Conservation (phyloP, 2,888 invertebrate genomes). For the Acanthacorydalis orientalis region DNA sequence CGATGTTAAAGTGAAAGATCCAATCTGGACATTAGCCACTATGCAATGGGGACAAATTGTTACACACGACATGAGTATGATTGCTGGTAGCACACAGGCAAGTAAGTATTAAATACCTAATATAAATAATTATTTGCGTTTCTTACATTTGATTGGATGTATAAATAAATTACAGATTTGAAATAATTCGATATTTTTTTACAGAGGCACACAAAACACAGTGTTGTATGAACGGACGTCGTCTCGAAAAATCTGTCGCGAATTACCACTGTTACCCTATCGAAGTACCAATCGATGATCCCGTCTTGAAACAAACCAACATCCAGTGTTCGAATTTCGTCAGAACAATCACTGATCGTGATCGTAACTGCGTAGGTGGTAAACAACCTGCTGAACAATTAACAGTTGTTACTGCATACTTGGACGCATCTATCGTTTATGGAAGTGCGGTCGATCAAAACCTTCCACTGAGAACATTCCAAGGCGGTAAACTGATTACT, state of each 20-base stretch:
- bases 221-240: slow-evolving; percentile 44
- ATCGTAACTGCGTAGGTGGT: slow-evolving; percentile 44
- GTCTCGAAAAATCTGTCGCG: slow-evolving; percentile 29
- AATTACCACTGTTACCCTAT: slow-evolving; percentile 34
- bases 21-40: slow-evolving; percentile 53
- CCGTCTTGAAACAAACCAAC: slow-evolving; percentile 33
- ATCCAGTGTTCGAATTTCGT: slow-evolving; percentile 57
- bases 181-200: slow-evolving; percentile 1
- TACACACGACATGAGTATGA: slow-evolving; percentile 64
- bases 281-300: slow-evolving; percentile 33
- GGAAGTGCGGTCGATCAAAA: slow-evolving; percentile 53
- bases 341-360: slow-evolving; percentile 47
- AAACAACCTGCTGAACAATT: slow-evolving; percentile 53
- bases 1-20: slow-evolving; percentile 50
- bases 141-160: background rate
- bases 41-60: slow-evolving; percentile 71
- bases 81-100: slow-evolving; percentile 53
- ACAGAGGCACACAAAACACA: slow-evolving; percentile 37
- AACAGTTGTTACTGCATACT: slow-evolving; percentile 47
- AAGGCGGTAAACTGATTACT: slow-evolving; percentile 50
- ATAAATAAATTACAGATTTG: background rate
- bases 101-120: slow-evolving; percentile 35
- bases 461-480: slow-evolving; percentile 43
- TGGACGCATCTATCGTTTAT: slow-evolving; percentile 69
- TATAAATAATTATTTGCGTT: too few species aligned